Evolutionary conservation across 2,888 invertebrate genomes (phyloP).

Genomic region (Macropis europaea): DNA sequence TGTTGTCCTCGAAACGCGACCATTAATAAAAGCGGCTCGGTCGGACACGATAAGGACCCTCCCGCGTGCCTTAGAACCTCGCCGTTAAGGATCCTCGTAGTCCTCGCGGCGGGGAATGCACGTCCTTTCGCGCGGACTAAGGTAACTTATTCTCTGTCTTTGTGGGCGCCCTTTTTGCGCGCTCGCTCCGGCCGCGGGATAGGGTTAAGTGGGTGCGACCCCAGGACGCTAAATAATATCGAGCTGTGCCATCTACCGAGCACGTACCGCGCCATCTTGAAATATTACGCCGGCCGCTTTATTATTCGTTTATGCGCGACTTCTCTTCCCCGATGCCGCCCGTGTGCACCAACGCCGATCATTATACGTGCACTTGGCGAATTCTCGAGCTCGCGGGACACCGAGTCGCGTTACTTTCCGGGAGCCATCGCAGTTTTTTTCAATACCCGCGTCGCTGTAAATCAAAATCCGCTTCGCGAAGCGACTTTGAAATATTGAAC

Average conservation of each 20-base stretch:
- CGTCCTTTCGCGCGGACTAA: conserved; percentile 69
- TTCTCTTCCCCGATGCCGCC: conserved; percentile 40
- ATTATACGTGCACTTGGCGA: conserved; percentile 21
- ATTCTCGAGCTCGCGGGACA: conserved; percentile 21
- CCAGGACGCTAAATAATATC: conserved; percentile 77
- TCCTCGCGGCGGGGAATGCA: conserved; percentile 67
- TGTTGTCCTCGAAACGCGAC: conserved; percentile 25
- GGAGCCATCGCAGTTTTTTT: conserved; percentile 28
- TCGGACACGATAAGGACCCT: conserved; percentile 54
- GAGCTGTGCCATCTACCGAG: conserved; percentile 74
- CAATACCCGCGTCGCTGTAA: conserved; percentile 26
- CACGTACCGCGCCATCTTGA: conserved; percentile 72
- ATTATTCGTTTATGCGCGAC: conserved; percentile 62
- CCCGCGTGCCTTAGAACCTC: conserved; percentile 44
- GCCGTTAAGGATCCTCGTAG: conserved; percentile 48
- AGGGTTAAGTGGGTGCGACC: conserved; percentile 78
- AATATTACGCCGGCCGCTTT: conserved; percentile 71
- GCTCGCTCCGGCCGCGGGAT: conserved; percentile 65
- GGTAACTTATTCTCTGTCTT: conserved; percentile 77
- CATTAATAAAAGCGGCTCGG: conserved; percentile 52
- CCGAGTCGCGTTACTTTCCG: conserved; percentile 16
- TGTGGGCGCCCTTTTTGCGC: conserved; percentile 72
- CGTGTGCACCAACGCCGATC: conserved; percentile 16
- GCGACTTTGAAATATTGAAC: conserved; percentile 23
- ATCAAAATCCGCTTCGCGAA: conserved; percentile 37